Conservation (phyloP, 2,113 vertebrate species). For the Rhinogobius similis region DNA sequence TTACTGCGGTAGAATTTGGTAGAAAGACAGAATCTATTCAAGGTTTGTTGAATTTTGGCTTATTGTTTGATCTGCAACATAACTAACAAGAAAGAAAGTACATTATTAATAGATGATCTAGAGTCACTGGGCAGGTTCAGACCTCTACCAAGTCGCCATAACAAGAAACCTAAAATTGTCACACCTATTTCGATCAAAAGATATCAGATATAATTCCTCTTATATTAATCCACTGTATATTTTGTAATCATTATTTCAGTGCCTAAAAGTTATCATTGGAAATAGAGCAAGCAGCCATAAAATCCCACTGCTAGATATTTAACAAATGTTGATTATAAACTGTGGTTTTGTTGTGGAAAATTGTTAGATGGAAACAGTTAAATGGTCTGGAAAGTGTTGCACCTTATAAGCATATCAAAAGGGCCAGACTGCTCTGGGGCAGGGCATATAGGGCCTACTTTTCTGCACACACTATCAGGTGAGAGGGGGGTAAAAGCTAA, state of each 20-base stretch:
- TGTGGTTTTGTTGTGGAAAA: slow-evolving; percentile 51
- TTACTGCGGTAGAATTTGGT: slow-evolving; percentile 34
- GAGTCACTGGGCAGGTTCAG: not conserved
- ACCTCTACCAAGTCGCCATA: not conserved
- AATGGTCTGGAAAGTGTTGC: slow-evolving; percentile 62
- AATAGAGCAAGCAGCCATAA: slow-evolving; percentile 28
- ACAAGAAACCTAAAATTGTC: too few relatives aligned
- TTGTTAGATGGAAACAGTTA: slow-evolving; percentile 52
- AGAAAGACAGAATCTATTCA: slow-evolving; percentile 11
- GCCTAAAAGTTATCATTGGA: not conserved
- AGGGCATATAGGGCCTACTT: slow-evolving; percentile 27
- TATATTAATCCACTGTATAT: not conserved
- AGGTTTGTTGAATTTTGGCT: slow-evolving; percentile 39
- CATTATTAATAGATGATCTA: too few relatives aligned
- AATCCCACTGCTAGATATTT: slow-evolving; percentile 35
- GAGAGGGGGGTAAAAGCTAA: slow-evolving; percentile 72
- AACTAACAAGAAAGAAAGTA: not conserved
- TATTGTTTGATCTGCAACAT: slow-evolving; percentile 48
- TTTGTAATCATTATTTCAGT: slow-evolving; percentile 4
- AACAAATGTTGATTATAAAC: slow-evolving; percentile 44
- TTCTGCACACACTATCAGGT: slow-evolving; percentile 44
- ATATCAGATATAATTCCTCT: not conserved
- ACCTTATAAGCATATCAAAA: slow-evolving; percentile 42
- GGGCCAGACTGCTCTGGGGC: slow-evolving; percentile 43
- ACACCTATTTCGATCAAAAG: too few relatives aligned